These are phyloP conservation scores for Stenurella melanura DNA, from an alignment of 2,888 invertebrate genomes.

Conservation along the genomic window DNA sequence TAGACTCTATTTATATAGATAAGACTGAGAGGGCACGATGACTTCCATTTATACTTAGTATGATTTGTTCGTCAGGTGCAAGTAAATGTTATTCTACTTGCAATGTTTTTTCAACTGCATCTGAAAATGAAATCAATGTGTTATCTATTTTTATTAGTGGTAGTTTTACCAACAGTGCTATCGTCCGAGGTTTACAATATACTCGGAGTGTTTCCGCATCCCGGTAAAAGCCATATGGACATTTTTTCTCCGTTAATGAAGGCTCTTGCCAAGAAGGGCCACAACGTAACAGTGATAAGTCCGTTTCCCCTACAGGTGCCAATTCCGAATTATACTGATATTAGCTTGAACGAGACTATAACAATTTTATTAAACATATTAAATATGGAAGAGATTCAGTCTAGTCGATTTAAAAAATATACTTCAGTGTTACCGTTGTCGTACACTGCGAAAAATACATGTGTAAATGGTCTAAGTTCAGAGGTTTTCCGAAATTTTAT, in stretches of 20 bases:
- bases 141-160: neutral
- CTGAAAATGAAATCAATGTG: neutral
- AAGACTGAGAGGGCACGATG: neutral
- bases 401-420: neutral
- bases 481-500: conserved; percentile 65
- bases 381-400: neutral
- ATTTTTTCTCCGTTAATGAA: conserved; percentile 78
- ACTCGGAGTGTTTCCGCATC: conserved; percentile 80
- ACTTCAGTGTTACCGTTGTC: neutral
- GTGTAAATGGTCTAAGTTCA: neutral
- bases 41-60: neutral
- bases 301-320: conserved; percentile 76
- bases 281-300: conserved; percentile 82
- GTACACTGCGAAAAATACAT: neutral
- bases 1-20: neutral
- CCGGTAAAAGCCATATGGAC: conserved; percentile 83
- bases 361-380: conserved; percentile 9
- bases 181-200: conserved; percentile 70
- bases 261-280: conserved; percentile 78
- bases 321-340: conserved; percentile 77
- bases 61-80: neutral
- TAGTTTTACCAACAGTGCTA: neutral
- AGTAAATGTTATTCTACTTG: neutral
- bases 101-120: neutral
- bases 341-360: conserved; percentile 68